Base-by-base conservation (phyloP, 1,140 invertebrate species). In the Phenacoccus solenopsis region DNA sequence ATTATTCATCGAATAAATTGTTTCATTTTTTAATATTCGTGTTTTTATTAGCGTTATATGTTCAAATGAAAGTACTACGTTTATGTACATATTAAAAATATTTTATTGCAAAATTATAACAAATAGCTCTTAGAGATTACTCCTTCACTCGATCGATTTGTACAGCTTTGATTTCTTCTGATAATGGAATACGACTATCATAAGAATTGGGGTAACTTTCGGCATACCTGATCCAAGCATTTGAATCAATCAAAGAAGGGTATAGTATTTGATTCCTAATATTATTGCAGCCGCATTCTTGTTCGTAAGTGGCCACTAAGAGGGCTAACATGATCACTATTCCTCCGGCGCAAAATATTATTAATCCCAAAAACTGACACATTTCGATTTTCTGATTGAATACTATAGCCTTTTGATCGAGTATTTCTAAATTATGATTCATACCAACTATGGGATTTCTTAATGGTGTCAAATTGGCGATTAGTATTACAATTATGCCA, bases 331-430 rank as follows among this genome's bases (percentile, higher is more conserved):
- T 78, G 3, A 83, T 72, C 9, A 82, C 78, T 1, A 80, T 73
- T 9, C 82, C 82, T n/a, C 83, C 83, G 13, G 79, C 72, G 73
- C 82, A 83, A 75, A 84, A 84, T 7, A 82, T 72, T 1, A 79
- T 78, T 21, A 84, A 75, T 1, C 83, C 82, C 32, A 81, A 77
- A 3, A 84, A 74, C 73, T 83, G 83, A 73, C 80, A 81, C 69
- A 79, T 74, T 74, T 83, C 81, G 49, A 84, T 74, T 28, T 80
- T 80, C 20, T 77, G 75, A 76, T 84, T 84, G 75, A 82, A 83
- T 13, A 75, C 71, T 32, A 80, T 75, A 12, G 82, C 81, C 49
- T 73, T 75, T 25, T 77, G 75, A 75, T 84, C 82, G 10, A 84
- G 74, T 56, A 83, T 78, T 49, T 79, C 80, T 21, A 81, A 75